Evolutionary conservation across 1,140 invertebrate genomes (phyloP), one percentile per base, ranked within the genome.

Genomic region (Drosophila seguyi): DNA sequence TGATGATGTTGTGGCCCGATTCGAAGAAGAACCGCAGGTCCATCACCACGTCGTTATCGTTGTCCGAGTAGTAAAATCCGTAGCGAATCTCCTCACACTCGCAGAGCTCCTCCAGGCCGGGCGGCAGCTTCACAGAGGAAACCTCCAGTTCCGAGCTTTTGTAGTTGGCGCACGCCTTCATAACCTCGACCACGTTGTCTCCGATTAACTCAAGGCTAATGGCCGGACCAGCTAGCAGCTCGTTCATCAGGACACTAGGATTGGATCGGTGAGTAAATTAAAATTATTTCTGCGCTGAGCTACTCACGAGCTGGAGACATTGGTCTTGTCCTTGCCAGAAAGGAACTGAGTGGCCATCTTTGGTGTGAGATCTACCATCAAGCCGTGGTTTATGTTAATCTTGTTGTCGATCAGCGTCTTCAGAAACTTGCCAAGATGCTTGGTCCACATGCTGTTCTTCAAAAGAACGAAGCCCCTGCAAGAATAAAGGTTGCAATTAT

Each of bases 201-300:
- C 95, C 96, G 38, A 97, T 94, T 36, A 98, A 87, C 91, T 97
- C 95, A 86, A 98, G 88, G 13, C 95, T 95, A 80, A 97, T 93
- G 1, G 97, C 94, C 47, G 95, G 95, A 29, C 96, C 96, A 61
- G 95, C 95, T n/a, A 95, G 95, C 18, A 98, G 92, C 90, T 95
- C 94, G 65, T 95, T 94, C 76, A 96, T 90, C 5, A 95, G 77
- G 57, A 93, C 92, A 52, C 94, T 94, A 38, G 42, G 18, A 20
- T 36, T 29, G 6, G 16, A 29, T 31, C 4, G 18, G 22, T 14
- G 31, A 36, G 2, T 29, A 8, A 52, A 20, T 29, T 29, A 6
- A 7, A 20, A 45, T n/a, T 10, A 13, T n/a, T 20, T 5, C 8
- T 7, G 31, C 22, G 14, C 6, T 16, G 22, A 58, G 47, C 34